Evolutionary conservation across 2,888 invertebrate genomes (phyloP), one percentile per base, ranked within the genome.

Genomic region (Leptinotarsa haldemani): DNA sequence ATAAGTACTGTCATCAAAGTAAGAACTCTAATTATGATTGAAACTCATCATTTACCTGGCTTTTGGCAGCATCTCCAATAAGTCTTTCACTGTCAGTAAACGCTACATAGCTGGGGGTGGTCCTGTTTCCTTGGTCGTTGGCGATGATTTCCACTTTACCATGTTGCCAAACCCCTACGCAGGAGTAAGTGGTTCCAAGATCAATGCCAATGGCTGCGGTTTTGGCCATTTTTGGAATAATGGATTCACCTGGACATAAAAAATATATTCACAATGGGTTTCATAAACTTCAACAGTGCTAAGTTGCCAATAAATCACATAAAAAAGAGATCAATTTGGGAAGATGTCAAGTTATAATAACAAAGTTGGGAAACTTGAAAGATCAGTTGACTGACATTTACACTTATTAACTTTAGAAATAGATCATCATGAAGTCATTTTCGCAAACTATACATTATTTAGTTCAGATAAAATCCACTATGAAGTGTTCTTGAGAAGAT

Each of bases 61-160:
- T 95, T 87, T 95, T 95, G 50, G 95, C 95, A 20, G 95, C 94
- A 88, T 96, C 95, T 58, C 96, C 95, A 81, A 96, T 94, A 52
- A 96, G 89, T 66, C 95, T 90, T 87, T 96, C 95, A 4, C 92
- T 93, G 80, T 96, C 95, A 18, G 94, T 95, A 85, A 96, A 96
- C 1, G 95, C 95, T 68, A 96, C 95, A 87, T 95, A 96, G 78
- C 94, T 94, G 61, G 96, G 95, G 68, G 95, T 96, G 16, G 95
- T 95, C 69, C 95, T 89, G 87, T 96, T 96, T 77, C 95, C 96
- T 87, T 95, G 95, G 85, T 95, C 95, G 85, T 96, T 96, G 74
- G 96, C 95, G 84, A 96, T 95, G 78, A 95, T 94, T 85, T 95
- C 95, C 82, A 95, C 94, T 86, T 94, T 94, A 67, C 94, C 93